Base-by-base conservation (phyloP, 1,140 invertebrate species). In the Ceratoteleas bidentatus region DNA sequence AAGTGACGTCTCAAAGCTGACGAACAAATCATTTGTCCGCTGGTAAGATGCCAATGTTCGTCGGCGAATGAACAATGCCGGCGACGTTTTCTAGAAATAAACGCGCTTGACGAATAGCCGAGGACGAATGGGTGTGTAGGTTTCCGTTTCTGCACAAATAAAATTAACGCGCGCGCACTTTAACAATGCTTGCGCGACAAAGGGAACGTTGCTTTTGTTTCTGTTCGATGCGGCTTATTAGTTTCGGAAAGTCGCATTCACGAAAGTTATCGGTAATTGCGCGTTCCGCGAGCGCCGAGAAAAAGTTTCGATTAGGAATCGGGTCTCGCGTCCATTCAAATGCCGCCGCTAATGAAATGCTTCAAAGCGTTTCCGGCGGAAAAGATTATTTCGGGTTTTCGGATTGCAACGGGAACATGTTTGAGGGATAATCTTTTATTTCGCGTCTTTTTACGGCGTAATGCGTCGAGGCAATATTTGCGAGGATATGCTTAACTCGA, bases 51-150 rank as follows among this genome's bases (percentile, higher is more conserved):
- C 85, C 85, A 86, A 79, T 84, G 81, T 79, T 82, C 76, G 57
- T 50, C 84, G 72, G 61, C 74, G 68, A 53, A 64, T 66, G 81
- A 81, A 85, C 83, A 85, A 85, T 84, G 82, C 80, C 75, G 64
- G 77, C 76, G 68, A 83, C 76, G 77, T 84, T 86, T 84, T 85
- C 85, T 84, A 52, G 76, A 86, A 86, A 86, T 86, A 86, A 86
- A 83, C 72, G 57, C 65, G 68, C 65, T 79, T 76, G 66, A 76
- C 76, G 72, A 76, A 75, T 75, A 77, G 70, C 50, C 81, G 81
- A 78, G 81, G 81, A 83, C 75, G 54, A 82, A 77, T 40, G 49
- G 49, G 52, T 52, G 72, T 75, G 76, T 61, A 72, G 49, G 66
- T 78, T 79, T 83, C 60, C 60, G 58, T 78, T 74, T 83, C 70